These are phyloP conservation scores for Oenanthe melanoleuca DNA, from an alignment of 2,113 vertebrate species.

Conservation along the genomic window DNA sequence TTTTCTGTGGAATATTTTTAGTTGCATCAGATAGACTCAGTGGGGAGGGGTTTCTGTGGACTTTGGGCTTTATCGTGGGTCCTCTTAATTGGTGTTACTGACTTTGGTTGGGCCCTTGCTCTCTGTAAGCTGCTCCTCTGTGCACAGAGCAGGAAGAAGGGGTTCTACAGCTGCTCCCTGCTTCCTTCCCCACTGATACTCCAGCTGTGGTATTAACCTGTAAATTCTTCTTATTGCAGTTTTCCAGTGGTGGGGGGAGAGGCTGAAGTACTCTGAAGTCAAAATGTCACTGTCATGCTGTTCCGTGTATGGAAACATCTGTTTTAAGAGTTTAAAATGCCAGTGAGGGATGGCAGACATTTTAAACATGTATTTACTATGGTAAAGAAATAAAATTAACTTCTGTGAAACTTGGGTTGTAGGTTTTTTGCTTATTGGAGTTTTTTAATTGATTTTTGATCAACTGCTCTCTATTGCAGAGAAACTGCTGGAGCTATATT, in stretches of 20 bases:
- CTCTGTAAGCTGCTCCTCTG: background rate
- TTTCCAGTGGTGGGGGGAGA: background rate
- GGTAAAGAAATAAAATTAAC: background rate
- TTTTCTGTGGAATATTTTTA: background rate
- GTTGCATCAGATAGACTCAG: background rate
- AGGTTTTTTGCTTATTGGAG: background rate
- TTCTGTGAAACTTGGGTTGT: background rate
- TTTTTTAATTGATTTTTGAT: background rate
- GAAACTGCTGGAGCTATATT: background rate
- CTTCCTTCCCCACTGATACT: background rate
- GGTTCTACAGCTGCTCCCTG: background rate
- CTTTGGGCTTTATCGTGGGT: background rate
- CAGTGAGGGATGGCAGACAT: background rate
- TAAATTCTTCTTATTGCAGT: background rate
- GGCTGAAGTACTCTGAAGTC: background rate
- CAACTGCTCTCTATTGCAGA: background rate
- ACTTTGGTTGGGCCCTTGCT: background rate
- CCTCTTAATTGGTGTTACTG: background rate
- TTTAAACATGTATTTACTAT: background rate
- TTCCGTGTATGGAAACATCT: background rate
- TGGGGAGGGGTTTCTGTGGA: background rate
- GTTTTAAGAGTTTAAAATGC: slow-evolving; percentile 11
- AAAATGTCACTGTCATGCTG: background rate
- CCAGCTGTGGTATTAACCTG: background rate
- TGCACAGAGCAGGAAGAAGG: background rate